Percentiles rank a stretch among this genome's conserved stretches.
These are phyloP conservation scores for Rhimphoctona megacephalus DNA, from an alignment of 2,888 invertebrate species.

Conservation along the genomic window DNA sequence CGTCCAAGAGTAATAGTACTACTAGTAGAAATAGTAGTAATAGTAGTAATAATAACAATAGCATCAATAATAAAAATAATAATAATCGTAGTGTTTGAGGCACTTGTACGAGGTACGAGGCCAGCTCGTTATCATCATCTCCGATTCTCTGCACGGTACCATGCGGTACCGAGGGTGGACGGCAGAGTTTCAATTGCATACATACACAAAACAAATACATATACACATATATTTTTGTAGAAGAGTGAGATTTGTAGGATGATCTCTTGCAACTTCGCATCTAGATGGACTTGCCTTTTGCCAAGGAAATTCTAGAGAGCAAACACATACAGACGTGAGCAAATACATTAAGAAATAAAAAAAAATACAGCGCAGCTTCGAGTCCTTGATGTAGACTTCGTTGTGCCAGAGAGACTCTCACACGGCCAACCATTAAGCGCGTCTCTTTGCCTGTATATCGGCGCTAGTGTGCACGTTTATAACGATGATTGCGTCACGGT, in stretches of 20 bases:
- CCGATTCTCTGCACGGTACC: slow-evolving; percentile 64
- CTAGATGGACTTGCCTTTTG: slow-evolving; percentile 40
- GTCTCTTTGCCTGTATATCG: not conserved
- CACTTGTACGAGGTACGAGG: slow-evolving; percentile 62
- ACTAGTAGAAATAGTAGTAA: not conserved
- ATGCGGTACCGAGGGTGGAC: slow-evolving; percentile 66
- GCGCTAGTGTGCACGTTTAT: not conserved
- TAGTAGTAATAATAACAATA: slow-evolving; percentile 25
- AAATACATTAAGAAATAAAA: not conserved
- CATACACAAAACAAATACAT: slow-evolving; percentile 13
- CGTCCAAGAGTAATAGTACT: not conserved
- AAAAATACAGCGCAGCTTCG: not conserved
- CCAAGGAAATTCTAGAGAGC: slow-evolving; percentile 48
- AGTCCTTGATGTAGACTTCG: slow-evolving; percentile 60
- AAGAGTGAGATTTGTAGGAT: slow-evolving; percentile 13
- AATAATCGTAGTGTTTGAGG: slow-evolving; percentile 43
- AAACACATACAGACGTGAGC: not conserved
- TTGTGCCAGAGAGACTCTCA: slow-evolving; percentile 50
- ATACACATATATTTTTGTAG: not conserved
- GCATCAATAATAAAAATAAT: slow-evolving; percentile 8
- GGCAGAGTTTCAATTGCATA: slow-evolving; percentile 34
- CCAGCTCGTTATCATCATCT: slow-evolving; percentile 67
- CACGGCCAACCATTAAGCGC: slow-evolving; percentile 18
- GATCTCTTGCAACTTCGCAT: slow-evolving; percentile 36
- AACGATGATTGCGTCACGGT: slow-evolving; percentile 65